Evolutionary conservation across 2,888 invertebrate species (phyloP).

Genomic region (Pandemis heparana): DNA sequence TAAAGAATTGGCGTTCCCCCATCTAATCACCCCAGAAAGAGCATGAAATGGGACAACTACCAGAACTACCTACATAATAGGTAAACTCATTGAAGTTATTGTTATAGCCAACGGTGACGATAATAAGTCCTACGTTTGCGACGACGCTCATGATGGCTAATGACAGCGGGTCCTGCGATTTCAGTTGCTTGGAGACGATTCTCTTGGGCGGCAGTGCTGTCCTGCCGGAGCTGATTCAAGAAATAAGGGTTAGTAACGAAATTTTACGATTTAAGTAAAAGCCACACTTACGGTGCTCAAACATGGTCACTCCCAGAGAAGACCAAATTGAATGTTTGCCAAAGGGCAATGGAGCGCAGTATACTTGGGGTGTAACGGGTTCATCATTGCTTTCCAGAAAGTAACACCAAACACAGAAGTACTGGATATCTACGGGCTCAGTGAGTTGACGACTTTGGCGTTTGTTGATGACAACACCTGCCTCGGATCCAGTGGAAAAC

Average conservation of each 20-base stretch:
- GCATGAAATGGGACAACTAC: no score
- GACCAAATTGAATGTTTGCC: no score
- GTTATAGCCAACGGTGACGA: slow-evolving; percentile 63
- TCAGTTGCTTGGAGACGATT: slow-evolving; percentile 62
- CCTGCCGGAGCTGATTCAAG: slow-evolving; percentile 56
- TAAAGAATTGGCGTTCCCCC: no score
- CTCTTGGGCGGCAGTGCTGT: slow-evolving; percentile 67
- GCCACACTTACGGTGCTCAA: no score
- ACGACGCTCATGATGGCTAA: slow-evolving; percentile 58
- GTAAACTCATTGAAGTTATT: not conserved
- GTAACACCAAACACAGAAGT: slow-evolving; percentile 62
- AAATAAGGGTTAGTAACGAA: slow-evolving; percentile 60
- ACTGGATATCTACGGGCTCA: slow-evolving; percentile 66
- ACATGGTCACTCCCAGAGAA: no score
- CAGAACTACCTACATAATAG: no score
- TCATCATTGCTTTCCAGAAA: slow-evolving; percentile 47
- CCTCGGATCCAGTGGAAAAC: slow-evolving; percentile 59
- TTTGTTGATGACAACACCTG: slow-evolving; percentile 50
- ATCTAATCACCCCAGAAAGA: no score
- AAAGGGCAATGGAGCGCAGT: no score
- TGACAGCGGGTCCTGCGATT: slow-evolving; percentile 59
- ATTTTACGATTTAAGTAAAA: not conserved
- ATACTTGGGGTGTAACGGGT: no score
- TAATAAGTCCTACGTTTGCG: slow-evolving; percentile 66
- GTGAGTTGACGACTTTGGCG: slow-evolving; percentile 61